Conservation (phyloP, 2,888 invertebrate genomes). For the Drosophila hamatofila region DNA sequence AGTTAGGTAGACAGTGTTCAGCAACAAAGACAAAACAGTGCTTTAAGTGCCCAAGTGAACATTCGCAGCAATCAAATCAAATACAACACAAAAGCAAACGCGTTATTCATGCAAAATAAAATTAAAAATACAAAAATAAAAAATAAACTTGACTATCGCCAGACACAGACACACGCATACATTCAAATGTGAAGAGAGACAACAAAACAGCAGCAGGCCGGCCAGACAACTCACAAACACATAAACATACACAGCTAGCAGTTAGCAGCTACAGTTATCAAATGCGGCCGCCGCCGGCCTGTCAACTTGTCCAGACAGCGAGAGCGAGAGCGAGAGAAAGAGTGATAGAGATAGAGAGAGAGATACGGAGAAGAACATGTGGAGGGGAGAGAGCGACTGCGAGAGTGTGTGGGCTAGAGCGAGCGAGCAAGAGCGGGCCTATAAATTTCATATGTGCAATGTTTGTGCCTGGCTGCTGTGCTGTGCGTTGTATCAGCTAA, state of each 20-base stretch:
- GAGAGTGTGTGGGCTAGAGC: conserved; percentile 4
- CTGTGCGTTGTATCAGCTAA: conserved; percentile 48
- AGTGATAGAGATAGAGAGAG: background rate
- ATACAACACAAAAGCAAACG: conserved; percentile 45
- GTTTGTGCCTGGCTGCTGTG: conserved; percentile 41
- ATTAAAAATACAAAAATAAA: conserved; percentile 23
- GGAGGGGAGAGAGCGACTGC: background rate
- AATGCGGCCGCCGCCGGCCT: conserved; percentile 64
- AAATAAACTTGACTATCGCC: conserved; percentile 59
- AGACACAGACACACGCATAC: conserved; percentile 34
- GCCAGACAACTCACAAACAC: conserved; percentile 56
- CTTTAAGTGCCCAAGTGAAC: conserved; percentile 47
- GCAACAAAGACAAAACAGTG: conserved; percentile 63
- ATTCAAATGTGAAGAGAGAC: conserved; percentile 38
- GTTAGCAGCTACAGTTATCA: conserved; percentile 73
- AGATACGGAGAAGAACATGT: too few species aligned
- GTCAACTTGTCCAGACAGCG: conserved; percentile 63
- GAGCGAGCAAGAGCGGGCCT: conserved; percentile 27
- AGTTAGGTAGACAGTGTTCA: conserved; percentile 36
- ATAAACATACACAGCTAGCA: conserved; percentile 35
- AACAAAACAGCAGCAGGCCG: conserved; percentile 40
- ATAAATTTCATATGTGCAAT: conserved; percentile 62
- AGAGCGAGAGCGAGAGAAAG: background rate
- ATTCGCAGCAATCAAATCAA: conserved; percentile 21
- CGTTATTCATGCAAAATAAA: conserved; percentile 62